Evolutionary conservation across 2,797 vertebrate species (phyloP).

Genomic region (Ctenochaetus hawaiiensis): DNA sequence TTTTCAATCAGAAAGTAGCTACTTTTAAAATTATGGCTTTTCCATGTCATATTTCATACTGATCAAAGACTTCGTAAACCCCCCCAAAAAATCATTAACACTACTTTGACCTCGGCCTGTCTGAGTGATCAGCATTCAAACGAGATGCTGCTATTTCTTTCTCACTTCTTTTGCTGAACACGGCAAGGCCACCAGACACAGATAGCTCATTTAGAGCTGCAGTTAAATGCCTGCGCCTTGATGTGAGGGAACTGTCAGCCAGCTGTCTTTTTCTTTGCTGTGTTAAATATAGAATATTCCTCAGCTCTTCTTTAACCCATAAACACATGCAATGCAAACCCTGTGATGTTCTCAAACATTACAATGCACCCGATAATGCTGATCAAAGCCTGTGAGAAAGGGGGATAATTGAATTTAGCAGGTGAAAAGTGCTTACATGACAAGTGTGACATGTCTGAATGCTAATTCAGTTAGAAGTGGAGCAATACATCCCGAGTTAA

Average conservation of each 20-base stretch:
- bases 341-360: conserved; percentile 42
- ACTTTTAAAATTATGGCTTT: conserved; percentile 15
- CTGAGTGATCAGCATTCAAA: conserved; percentile 40
- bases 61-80: conserved; percentile 53
- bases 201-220: conserved; percentile 55
- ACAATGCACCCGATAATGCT: conserved; percentile 27
- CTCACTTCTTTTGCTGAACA: conserved; percentile 29
- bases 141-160: conserved; percentile 31
- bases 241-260: conserved; percentile 68
- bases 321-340: conserved; percentile 27
- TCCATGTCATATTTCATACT: conserved; percentile 28
- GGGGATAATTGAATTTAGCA: conserved; percentile 38
- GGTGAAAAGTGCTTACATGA: conserved; percentile 38
- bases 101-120: conserved; percentile 46
- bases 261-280: conserved; percentile 49
- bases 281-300: conserved; percentile 40
- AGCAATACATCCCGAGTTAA: conserved; percentile 10
- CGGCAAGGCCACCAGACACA: conserved; percentile 35
- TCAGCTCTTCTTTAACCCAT: conserved; percentile 19
- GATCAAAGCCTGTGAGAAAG: conserved; percentile 46
- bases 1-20: conserved; percentile 43
- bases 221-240: conserved; percentile 50
- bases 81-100: conserved; percentile 12
- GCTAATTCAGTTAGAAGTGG: conserved; percentile 32
- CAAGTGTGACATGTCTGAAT: conserved; percentile 25